A percentile compares a stretch with the other conserved stretches of the same genome.
Conservation (phyloP, 2,797 vertebrate genomes). For the Pantherophis alleghaniensis region DNA sequence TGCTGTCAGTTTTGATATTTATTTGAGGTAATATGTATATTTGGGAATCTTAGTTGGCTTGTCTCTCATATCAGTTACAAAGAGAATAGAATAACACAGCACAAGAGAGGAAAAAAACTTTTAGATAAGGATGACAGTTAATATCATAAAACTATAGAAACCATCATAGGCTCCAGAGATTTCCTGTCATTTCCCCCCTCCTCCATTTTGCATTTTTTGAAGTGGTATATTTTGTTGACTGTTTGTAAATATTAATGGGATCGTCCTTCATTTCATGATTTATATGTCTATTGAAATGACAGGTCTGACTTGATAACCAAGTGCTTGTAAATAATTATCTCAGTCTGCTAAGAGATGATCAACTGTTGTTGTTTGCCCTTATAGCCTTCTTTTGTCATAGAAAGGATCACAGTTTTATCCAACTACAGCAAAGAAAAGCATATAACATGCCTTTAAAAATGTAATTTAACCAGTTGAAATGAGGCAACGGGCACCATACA, state of each 20-base stretch:
- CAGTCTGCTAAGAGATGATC: slow-evolving; percentile 1
- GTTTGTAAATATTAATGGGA: slow-evolving; percentile 7
- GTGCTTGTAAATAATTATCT: slow-evolving; percentile 43
- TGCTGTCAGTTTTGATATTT: not conserved
- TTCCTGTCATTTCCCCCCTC: slow-evolving; percentile 46
- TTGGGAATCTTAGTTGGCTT: slow-evolving; percentile 20
- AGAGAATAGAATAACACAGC: slow-evolving; percentile 47
- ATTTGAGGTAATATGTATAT: slow-evolving; percentile 38
- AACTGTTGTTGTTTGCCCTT: slow-evolving; percentile 10
- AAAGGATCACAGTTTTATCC: slow-evolving; percentile 7
- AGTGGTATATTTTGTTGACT: slow-evolving; percentile 36
- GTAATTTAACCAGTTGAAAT: not conserved
- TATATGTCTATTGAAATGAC: slow-evolving; percentile 32
- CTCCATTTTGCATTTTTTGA: slow-evolving; percentile 22
- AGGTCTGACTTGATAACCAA: slow-evolving; percentile 38
- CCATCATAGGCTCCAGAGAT: slow-evolving; percentile 49
- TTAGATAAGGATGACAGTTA: slow-evolving; percentile 66
- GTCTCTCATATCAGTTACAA: slow-evolving; percentile 24
- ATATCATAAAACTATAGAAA: slow-evolving; percentile 62
- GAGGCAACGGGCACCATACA: not conserved
- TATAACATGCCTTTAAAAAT: not conserved
- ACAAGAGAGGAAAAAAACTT: slow-evolving; percentile 30
- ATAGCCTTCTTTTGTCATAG: slow-evolving; percentile 8
- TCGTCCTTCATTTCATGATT: not conserved
- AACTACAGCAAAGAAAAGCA: not conserved